Conservation (phyloP, 2,888 invertebrate genomes). For the Cecidostiba fungosa region DNA sequence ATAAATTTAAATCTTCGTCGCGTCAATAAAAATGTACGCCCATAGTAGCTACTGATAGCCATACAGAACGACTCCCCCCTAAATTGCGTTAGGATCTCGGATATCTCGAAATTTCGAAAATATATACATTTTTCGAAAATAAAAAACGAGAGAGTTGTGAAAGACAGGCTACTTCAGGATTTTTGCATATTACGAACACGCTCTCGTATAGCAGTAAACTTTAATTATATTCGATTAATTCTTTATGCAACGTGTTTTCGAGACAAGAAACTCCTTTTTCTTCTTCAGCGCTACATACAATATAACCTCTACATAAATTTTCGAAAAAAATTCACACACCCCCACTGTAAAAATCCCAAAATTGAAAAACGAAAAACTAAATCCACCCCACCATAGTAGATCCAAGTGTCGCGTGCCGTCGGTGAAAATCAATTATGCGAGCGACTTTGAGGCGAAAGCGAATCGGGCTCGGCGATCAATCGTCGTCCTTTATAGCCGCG, state of each 20-base stretch:
- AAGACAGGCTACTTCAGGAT: background rate
- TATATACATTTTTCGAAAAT: background rate
- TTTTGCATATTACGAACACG: conserved; percentile 14
- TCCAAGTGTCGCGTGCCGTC: conserved; percentile 18
- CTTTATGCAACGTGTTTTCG: conserved; percentile 12
- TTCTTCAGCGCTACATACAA: too few relatives aligned
- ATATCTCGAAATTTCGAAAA: background rate
- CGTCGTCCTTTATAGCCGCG: background rate
- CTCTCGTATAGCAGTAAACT: background rate
- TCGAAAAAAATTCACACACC: background rate
- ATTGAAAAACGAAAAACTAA: background rate
- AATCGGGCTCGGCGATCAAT: conserved; percentile 44
- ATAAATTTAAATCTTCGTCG: too few relatives aligned
- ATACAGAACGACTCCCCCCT: too few relatives aligned
- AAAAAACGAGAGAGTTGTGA: background rate
- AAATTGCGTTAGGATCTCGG: background rate
- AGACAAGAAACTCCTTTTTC: background rate
- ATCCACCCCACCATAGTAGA: background rate
- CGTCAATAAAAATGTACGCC: too few relatives aligned
- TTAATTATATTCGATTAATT: conserved; percentile 14
- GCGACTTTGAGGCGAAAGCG: conserved; percentile 46
- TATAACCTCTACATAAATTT: background rate
- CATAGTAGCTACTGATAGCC: too few relatives aligned
- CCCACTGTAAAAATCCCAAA: background rate
- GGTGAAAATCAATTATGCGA: conserved; percentile 58